Base-by-base conservation (phyloP, 2,113 vertebrate genomes). In the Sinocyclocheilus anshuiensis region DNA sequence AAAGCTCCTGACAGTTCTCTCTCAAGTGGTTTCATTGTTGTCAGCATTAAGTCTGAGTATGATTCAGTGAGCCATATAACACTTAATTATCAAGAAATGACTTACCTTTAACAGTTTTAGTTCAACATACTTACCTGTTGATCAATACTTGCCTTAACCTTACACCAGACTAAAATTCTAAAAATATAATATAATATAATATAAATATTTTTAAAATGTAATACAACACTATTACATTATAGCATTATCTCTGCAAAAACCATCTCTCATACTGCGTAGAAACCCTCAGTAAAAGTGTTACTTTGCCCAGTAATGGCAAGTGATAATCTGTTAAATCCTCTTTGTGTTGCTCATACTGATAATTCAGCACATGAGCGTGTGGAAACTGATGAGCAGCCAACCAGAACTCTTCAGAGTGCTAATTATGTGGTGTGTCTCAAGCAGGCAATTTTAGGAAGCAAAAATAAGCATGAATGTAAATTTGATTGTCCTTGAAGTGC, bases 401-500 rank as follows among this genome's bases (percentile, higher is more conserved):
- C 77, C 87, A 88, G 90, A 94, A 91, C 92, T 92, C 93, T 92
- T 91, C 89, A 89, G 85, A 91, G 92, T 91, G 86, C 55, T 93
- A 92, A 95, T 94, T 85, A 93, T 91, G 87, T 91, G 88, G 85
- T 79, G 29, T 33, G 82, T 90, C 90, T 85, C 83, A 82, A 92
- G 77, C 90, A 91, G 79, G 87, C 84, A 86, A 89, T 90, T 89
- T 90, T 77, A 91, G 82, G 29, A 67, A 85, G 72, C 86, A 90
- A 91, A 90, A 88, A 90, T 92, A 92, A 94, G 87, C 89, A 85
- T 87, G 87, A 87, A 89, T 86, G 88, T 88, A 83, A 92, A 90
- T 91, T 86, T 90, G 89, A 92, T 93, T 91, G 91, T 94, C 93
- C 92, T 93, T 94, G 90, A 89, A 90, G 72, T 87, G 79, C 84